These are phyloP conservation scores for Chamaedrilus cognettii DNA, from an alignment of 2,888 invertebrate species.

Conservation along the genomic window DNA sequence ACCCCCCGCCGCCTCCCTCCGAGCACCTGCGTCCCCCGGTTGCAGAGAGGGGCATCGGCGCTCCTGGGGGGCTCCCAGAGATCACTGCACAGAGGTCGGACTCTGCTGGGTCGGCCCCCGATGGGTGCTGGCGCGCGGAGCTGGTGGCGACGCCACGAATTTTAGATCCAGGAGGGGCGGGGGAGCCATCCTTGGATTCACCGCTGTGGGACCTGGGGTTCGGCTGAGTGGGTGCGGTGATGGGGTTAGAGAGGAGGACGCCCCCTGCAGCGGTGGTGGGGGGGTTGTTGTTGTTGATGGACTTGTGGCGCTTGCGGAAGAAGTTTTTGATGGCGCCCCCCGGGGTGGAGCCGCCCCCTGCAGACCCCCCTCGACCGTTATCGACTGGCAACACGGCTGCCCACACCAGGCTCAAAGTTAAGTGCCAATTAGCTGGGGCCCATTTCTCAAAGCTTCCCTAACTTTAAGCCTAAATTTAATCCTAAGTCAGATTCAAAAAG, in stretches of 20 bases:
- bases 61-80: neutral
- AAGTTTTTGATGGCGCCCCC: conserved; percentile 37
- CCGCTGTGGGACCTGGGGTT: neutral
- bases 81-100: conserved; percentile 5
- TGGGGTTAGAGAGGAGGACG: neutral
- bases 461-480: too few relatives aligned
- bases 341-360: too few relatives aligned
- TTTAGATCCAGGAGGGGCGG: neutral
- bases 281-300: conserved; percentile 15
- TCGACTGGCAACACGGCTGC: too few relatives aligned
- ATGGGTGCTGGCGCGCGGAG: neutral
- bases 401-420: too few relatives aligned
- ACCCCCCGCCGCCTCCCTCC: neutral
- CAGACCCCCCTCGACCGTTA: too few relatives aligned
- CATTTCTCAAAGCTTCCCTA: too few relatives aligned
- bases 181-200: neutral
- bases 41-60: neutral
- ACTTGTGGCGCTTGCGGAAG: conserved; percentile 40
- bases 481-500: too few relatives aligned
- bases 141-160: neutral
- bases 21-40: neutral
- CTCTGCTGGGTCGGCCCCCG: neutral
- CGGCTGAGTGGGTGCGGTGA: neutral
- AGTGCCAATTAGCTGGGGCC: too few relatives aligned
- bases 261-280: neutral